Percentiles rank a stretch among this genome's conserved stretches.
Evolutionary conservation across 1,140 invertebrate genomes (phyloP).

Genomic region (Pogonomyrmex barbatus): DNA sequence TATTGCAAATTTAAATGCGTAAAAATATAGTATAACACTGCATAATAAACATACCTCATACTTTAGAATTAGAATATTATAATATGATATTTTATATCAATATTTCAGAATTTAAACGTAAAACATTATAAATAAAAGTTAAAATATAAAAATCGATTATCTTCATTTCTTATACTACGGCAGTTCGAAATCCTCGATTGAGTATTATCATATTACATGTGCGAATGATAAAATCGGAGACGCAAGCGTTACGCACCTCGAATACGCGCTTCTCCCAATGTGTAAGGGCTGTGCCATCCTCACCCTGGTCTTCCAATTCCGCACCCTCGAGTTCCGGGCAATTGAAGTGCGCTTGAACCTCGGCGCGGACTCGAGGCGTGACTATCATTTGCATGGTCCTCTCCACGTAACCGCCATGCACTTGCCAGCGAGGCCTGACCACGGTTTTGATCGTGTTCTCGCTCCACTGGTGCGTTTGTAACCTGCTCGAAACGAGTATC

Average conservation of each 20-base stretch:
- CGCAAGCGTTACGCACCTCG: conserved; percentile 89
- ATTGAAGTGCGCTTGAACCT: conserved; percentile 96
- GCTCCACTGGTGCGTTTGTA: conserved; percentile 97
- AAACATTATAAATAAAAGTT: too few relatives aligned
- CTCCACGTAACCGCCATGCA: conserved; percentile 91
- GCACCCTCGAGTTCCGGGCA: conserved; percentile 97
- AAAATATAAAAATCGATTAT: neutral
- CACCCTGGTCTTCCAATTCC: conserved; percentile 99
- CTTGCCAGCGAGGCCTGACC: conserved; percentile 93
- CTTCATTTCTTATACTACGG: neutral
- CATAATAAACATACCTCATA: neutral
- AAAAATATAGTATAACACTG: neutral
- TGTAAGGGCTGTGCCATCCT: conserved; percentile 97
- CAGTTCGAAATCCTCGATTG: neutral
- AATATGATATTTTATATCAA: conserved; percentile 1
- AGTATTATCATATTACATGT: neutral
- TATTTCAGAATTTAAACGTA: neutral
- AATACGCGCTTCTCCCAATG: conserved; percentile 99
- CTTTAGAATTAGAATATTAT: conserved; percentile 10
- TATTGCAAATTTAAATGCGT: neutral
- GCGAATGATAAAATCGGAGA: neutral
- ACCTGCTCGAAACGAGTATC: conserved; percentile 84
- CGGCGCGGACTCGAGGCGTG: conserved; percentile 94
- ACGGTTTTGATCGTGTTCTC: conserved; percentile 94
- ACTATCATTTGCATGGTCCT: conserved; percentile 96